These are phyloP conservation scores for Himalopsyche phryganea DNA, from an alignment of 1,140 invertebrate species.

Conservation along the genomic window DNA sequence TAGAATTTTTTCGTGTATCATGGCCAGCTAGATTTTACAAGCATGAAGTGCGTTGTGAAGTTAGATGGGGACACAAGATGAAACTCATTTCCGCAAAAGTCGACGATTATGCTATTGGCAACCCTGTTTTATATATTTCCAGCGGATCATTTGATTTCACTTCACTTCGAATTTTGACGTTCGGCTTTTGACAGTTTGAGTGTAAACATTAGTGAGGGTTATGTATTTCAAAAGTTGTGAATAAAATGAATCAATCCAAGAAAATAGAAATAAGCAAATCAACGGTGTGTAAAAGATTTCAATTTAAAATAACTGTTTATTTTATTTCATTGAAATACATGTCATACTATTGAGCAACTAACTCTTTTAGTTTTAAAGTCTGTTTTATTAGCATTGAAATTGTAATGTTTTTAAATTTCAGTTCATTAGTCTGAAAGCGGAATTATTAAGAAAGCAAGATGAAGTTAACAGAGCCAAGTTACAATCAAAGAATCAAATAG, in stretches of 20 bases:
- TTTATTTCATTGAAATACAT: background rate
- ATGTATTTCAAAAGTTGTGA: too few relatives aligned
- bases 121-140: too few relatives aligned
- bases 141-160: too few relatives aligned
- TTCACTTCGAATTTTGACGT: background rate
- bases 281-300: constrained; percentile 26
- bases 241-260: constrained; percentile 44
- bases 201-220: background rate
- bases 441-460: constrained; percentile 71
- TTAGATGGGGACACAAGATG: background rate
- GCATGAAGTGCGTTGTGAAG: constrained; percentile 5
- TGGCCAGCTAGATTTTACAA: constrained; percentile 16
- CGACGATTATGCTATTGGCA: too few relatives aligned
- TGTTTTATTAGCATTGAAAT: too few relatives aligned
- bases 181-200: background rate
- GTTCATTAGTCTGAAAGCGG: constrained; percentile 69
- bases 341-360: too few relatives aligned
- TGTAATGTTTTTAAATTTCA: constrained; percentile 43
- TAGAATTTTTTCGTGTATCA: constrained; percentile 22
- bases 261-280: constrained; percentile 50
- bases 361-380: too few relatives aligned
- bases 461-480: constrained; percentile 66
- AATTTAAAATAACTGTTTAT: background rate
- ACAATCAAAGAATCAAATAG: constrained; percentile 45
- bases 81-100: constrained; percentile 10